Evolutionary conservation across 1,140 invertebrate genomes (phyloP), one percentile per base, ranked within the genome.

Genomic region (Pissodes strobi): DNA sequence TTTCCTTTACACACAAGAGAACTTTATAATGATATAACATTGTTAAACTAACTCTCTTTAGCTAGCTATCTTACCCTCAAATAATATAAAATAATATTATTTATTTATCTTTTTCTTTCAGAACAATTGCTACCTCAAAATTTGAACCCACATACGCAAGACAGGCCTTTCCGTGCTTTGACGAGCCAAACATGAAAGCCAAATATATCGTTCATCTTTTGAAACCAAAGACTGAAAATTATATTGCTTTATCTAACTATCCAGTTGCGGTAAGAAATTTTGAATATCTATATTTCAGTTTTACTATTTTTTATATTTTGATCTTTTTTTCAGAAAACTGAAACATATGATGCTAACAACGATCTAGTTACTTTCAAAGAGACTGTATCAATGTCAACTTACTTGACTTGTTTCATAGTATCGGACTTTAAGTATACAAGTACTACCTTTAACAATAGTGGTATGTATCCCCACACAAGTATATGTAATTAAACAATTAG

Each of bases 121-220:
- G 93, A 72, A 83, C 79, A 58, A 88, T 97, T 66, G 92, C 92
- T 8, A 91, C 91, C 1, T 90, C 93, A 1, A 96, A 98, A 79
- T 95, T 98, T 75, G 91, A 98, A 74, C 91, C 95, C 0, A 97
- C 93, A 0, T 93, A 95, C 82, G 95, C 95, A 0, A 85, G 95
- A 22, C 84, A 88, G 77, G 90, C 91, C 0, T 98, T 96, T 74
- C 95, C 96, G 0, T 97, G 95, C 77, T 97, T 97, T 76, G 97
- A 98, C 79, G 96, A 99, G 76, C 96, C 97, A 0, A 84, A 88
- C 27, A 89, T 97, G 70, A 98, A 98, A 81, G 92, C 95, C 0
- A 87, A 87, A 61, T 98, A 90, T 81, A 85, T 83, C 21, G 85
- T 97, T 9, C 86, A 87, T 5, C 73, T 97, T 1, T 86, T 90